phyloP scores from a whole-genome alignment of 2,797 vertebrate genomes.

The Coregonus ussuriensis region DNA sequence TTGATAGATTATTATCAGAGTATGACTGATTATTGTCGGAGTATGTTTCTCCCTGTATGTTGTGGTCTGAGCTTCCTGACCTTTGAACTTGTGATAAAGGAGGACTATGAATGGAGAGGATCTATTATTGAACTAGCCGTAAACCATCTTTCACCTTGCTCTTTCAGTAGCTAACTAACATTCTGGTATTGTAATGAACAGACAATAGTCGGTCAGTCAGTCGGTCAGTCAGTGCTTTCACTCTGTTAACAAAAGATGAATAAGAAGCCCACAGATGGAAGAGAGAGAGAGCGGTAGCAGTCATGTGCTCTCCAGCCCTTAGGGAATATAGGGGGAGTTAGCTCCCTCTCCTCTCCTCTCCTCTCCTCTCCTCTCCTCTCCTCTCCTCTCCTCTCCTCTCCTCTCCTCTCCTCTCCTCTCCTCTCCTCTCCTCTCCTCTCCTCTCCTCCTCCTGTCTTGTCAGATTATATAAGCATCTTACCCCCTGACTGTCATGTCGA shows the following conservation, averaged over 20 bases:
- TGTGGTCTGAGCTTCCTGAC: neutral
- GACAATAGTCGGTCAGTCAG: neutral
- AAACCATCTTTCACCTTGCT: neutral
- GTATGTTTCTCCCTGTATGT: neutral
- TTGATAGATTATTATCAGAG: no score
- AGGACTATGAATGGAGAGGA: neutral
- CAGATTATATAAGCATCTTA: neutral
- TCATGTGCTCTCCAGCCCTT: neutral
- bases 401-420: neutral
- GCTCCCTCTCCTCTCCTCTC: neutral
- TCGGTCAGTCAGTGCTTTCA: neutral
- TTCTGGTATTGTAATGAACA: neutral
- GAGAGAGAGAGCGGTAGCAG: neutral
- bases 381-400: no score
- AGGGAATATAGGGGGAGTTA: neutral
- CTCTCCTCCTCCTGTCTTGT: neutral
- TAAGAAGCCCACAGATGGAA: neutral
- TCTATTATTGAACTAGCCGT: slow-evolving; percentile 15
- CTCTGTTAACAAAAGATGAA: neutral
- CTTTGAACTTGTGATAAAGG: neutral
- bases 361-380: no score
- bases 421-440: neutral
- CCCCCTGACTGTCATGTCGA: neutral
- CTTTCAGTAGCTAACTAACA: neutral
- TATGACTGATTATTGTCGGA: no score